phyloP scores from a whole-genome alignment of 1,140 invertebrate species.

The Ooceraea biroi region DNA sequence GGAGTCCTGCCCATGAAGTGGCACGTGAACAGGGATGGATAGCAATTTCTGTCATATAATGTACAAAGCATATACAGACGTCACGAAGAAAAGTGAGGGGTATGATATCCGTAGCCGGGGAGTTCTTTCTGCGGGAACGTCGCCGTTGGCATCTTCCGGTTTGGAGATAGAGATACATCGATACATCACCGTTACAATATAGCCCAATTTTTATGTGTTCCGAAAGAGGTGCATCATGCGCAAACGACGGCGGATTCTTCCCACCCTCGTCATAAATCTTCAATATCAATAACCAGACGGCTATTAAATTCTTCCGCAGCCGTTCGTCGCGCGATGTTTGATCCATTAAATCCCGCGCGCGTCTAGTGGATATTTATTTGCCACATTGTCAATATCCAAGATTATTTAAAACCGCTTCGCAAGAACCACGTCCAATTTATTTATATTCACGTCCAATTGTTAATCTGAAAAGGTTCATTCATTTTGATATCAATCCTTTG shows the following conservation, averaged over 20 bases:
- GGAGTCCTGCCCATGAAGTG: constrained; percentile 37
- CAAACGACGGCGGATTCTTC: background rate
- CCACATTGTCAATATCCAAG: background rate
- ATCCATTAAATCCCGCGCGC: constrained; percentile 20
- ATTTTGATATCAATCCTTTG: background rate
- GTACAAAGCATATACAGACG: constrained; percentile 33
- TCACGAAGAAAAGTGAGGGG: constrained; percentile 39
- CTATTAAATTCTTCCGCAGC: constrained; percentile 27
- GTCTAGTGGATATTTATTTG: background rate
- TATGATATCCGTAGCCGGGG: constrained; percentile 15
- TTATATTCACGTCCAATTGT: background rate
- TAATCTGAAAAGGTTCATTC: background rate
- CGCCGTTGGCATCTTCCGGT: constrained; percentile 15
- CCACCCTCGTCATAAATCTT: constrained; percentile 31
- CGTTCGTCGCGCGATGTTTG: background rate
- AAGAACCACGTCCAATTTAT: background rate
- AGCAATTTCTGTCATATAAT: constrained; percentile 50
- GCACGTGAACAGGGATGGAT: constrained; percentile 36
- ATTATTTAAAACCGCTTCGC: background rate
- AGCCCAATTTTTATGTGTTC: constrained; percentile 46
- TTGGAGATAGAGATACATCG: constrained; percentile 27
- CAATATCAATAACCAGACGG: background rate
- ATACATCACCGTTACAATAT: constrained; percentile 45
- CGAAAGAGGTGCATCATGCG: constrained; percentile 13
- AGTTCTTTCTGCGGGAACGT: constrained; percentile 38